Base-by-base conservation (phyloP, 2,888 invertebrate genomes). In the Hypolimnas misippus region DNA sequence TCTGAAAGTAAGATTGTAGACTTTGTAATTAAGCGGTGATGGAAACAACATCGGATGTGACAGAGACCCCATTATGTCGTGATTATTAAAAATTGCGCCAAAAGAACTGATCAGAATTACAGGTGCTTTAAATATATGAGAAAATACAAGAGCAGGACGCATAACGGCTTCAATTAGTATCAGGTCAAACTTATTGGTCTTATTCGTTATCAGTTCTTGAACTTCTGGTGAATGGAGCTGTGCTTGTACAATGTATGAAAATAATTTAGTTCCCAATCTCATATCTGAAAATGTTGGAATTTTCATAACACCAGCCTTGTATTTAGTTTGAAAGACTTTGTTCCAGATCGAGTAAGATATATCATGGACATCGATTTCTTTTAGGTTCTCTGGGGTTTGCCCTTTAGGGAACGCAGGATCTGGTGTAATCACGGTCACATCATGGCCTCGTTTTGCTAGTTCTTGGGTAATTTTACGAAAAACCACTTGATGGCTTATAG, bases 401-500 rank as follows among this genome's bases (percentile, higher is more conserved):
- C 88, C 83, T 16, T 84, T 82, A 5, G 63, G 53, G 35, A 65
- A 69, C 2, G 57, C 71, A 0, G 86, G 83, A 61, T 84, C 63
- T n/a, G 89, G 49, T 1, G 89, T 84, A 6, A 85, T 63, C 0
- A 86, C 73, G 0, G 79, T 77, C 0, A 91, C 55, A 52, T 87
- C 74, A 63, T 92, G 90, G 0, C 89, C 89, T 33, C 77, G 70
- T 35, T 67, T 71, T 0, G 76, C 76, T 14, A 91, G 69, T 19
- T 79, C 83, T 21, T 76, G 70, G 10, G 81, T 76, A 0, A 89
- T 55, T 21, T 76, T 71, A n/a, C 75, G 82, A 79, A 76, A 75
- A 1, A 70, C 70, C 0, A 66, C 33, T 63, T 72, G 72, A 57
- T 73, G 73, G 57, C 92, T 92, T 38, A 90, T 81, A 0, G 83